A percentile compares a stretch with the other conserved stretches of the same genome.
Evolutionary conservation across 2,113 vertebrate genomes (phyloP).

Genomic region (Aix galericulata): DNA sequence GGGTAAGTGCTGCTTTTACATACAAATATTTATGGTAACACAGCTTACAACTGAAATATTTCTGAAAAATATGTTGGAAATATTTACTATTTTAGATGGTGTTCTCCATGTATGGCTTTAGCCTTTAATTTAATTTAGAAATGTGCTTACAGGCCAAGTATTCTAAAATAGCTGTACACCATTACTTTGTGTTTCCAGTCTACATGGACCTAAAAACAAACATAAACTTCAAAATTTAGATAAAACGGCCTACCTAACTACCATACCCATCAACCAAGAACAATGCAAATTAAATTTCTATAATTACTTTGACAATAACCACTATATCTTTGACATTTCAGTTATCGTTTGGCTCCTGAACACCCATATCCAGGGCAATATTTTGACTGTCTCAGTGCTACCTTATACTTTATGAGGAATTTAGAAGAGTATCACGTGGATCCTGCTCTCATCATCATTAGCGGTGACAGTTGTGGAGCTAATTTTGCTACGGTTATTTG

Average conservation of each 20-base stretch:
- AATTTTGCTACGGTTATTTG: conserved; percentile 77
- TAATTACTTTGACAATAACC: background rate
- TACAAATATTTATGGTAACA: background rate
- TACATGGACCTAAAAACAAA: background rate
- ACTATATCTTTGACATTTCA: background rate
- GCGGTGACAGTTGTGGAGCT: conserved; percentile 86
- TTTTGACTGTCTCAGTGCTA: conserved; percentile 79
- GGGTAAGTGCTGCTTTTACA: conserved; percentile 29
- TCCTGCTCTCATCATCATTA: conserved; percentile 76
- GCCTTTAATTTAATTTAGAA: background rate
- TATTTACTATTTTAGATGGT: background rate
- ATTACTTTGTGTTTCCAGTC: background rate
- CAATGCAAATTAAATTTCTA: accelerated
- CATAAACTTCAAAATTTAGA: background rate
- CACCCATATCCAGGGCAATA: conserved; percentile 76
- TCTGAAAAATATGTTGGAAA: background rate
- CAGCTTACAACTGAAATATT: background rate
- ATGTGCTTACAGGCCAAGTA: background rate
- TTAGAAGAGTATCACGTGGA: conserved; percentile 81
- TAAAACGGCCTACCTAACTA: background rate
- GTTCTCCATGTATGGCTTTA: background rate
- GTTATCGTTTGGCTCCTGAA: conserved; percentile 84
- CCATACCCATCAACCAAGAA: background rate
- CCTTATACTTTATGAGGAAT: conserved; percentile 82
- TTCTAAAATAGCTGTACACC: background rate